Evolutionary conservation across 2,888 invertebrate genomes (phyloP), one percentile per base, ranked within the genome.

Genomic region (Caenorhabditis sp.): DNA sequence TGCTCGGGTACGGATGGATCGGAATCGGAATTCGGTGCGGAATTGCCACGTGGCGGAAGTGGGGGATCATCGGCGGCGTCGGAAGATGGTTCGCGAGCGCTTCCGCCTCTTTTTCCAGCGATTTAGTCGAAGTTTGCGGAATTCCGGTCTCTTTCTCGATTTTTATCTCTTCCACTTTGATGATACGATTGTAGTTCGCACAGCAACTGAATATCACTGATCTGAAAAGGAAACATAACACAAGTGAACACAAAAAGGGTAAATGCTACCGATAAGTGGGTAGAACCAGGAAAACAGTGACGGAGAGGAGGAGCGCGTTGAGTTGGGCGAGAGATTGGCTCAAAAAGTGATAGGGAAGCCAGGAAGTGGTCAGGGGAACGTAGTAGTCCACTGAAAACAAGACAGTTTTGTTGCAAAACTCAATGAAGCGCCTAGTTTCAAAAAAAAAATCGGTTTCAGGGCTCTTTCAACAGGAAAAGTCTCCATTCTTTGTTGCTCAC

Each of bases 331-430:
- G 9, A 0, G 76, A 71, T 43, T 63, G 71, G 52, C 63, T 59
- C 22, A 76, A 17, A 30, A 71, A 71, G 27, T 76, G 76, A 27
- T 59, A 76, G 6, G 65, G 48, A 2, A 59, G 13, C 76, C 76
- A 76, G 17, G 48, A 32, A 17, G 52, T 24, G 15, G 76, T 71
- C n/a, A 65, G 41, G 9, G 71, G 71, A 9, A 65, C 48, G 37
- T 70, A 59, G 52, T 56, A 59, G 45, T 70, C 70, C n/a, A 59
- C 70, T 74, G 74, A 24, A 62, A 52, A n/a, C n/a, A n/a, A n/a
- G n/a, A n/a, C n/a, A n/a, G 15, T 20, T 46, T 46, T n/a, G 13
- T 4, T 11, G 5, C 8, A 13, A 46, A 46, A 20, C 4, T 39
- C 39, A 39, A 39, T 39, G 15, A 39, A 9, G 32, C 32, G 32